Evolutionary conservation across 2,888 invertebrate genomes (phyloP), one percentile per base, ranked within the genome.

Genomic region (Synergus gifuensis): DNA sequence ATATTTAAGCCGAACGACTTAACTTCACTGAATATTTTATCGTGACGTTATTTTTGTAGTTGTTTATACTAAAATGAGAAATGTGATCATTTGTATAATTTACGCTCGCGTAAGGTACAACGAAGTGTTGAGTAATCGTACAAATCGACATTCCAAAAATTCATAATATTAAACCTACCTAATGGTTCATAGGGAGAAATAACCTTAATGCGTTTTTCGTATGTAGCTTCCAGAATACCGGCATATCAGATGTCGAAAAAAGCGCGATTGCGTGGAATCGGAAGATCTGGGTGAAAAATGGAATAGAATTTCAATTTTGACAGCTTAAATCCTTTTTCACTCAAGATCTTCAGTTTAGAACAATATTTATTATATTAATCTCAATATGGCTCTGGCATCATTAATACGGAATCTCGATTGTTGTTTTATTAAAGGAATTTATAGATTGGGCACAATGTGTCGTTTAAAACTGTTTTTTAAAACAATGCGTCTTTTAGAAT

Each of bases 21-120:
- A 22, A 64, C 40, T 76, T 66, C 66, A 76, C 44, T 79, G 76
- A 62, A 69, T 60, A 66, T 64, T 78, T 78, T 58, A 76, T 78
- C 62, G 78, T 73, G 77, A 77, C 80, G 80, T 86, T 87, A 87
- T 86, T 88, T 88, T 88, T 86, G 79, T 87, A 87, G 83, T 80
- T 84, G 82, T 84, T 86, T 87, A 81, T 82, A 85, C 81, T 54
- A 36, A 77, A 78, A 66, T 8, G 28, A 7, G 54, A 66, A 78
- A 9, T 66, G 60, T 76, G 60, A 78, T 58, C 22, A 54, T 54
- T 77, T 58, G 40, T 66, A 54, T 79, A n/a, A 69, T 67, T 66
- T 63, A 54, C 49, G 60, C 62, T 78, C 77, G 63, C 40, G 28
- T 78, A 80, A 78, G 64, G 67, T 82, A 83, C 86, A 87, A 82